Evolutionary conservation across 1,140 invertebrate species (phyloP).

Genomic region (Drosophila bocqueti): DNA sequence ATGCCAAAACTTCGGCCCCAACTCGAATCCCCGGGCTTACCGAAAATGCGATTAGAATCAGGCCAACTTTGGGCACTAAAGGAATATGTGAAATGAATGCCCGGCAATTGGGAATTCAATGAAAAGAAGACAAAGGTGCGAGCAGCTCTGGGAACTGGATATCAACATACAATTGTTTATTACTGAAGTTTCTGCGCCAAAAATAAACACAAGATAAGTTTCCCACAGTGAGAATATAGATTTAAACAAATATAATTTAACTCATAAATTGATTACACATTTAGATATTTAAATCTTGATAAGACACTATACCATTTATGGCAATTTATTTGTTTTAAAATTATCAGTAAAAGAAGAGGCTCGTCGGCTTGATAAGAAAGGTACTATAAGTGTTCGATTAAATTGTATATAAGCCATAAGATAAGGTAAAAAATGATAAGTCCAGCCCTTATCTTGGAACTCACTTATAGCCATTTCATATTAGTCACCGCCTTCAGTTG

Average conservation of each 20-base stretch:
- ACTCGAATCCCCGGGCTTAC: constrained; percentile 36
- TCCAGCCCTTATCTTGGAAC: neutral
- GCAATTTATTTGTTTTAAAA: no score
- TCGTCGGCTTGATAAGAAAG: neutral
- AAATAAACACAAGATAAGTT: neutral
- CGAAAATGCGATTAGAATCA: constrained; percentile 53
- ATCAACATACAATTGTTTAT: neutral
- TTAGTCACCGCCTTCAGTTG: neutral
- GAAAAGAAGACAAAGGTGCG: neutral
- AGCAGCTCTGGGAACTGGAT: neutral
- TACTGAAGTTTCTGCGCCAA: neutral
- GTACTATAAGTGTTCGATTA: neutral
- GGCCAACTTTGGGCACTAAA: constrained; percentile 20
- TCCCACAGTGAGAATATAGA: neutral
- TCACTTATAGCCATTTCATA: neutral
- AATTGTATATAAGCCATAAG: no score
- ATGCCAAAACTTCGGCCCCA: constrained; percentile 37
- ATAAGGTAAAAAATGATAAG: no score
- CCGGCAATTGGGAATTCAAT: constrained; percentile 13
- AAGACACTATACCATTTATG: neutral
- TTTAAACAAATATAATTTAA: neutral
- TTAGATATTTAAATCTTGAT: neutral
- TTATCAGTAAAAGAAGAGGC: neutral
- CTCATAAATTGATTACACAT: neutral
- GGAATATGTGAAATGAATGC: constrained; percentile 18